Evolutionary conservation across 2,888 invertebrate genomes (phyloP).

Genomic region (Cantharis flavilabris): DNA sequence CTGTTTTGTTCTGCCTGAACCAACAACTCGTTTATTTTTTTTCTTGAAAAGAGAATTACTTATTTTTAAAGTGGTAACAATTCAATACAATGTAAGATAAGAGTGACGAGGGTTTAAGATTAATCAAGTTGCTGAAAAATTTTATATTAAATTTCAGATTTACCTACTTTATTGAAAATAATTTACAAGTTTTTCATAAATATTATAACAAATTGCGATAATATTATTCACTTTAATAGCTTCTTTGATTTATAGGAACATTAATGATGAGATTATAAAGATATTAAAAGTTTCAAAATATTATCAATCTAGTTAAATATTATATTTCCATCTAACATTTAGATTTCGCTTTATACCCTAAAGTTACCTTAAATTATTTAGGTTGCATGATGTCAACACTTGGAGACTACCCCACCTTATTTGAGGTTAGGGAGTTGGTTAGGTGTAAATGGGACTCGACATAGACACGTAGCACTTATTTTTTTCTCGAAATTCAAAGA

Average conservation of each 20-base stretch:
- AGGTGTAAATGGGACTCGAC: neutral
- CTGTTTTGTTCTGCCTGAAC: constrained; percentile 18
- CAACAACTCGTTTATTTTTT: constrained; percentile 23
- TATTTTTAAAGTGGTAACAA: constrained; percentile 24
- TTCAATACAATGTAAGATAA: constrained; percentile 10
- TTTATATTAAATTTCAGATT: neutral
- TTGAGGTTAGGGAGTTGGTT: neutral
- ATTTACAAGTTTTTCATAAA: neutral
- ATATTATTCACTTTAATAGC: neutral
- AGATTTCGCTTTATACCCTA: neutral
- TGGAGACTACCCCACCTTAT: neutral
- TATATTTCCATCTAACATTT: neutral
- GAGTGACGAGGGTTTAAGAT: neutral
- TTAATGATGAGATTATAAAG: neutral
- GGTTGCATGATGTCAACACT: neutral
- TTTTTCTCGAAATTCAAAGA: neutral
- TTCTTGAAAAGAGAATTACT: constrained; percentile 7
- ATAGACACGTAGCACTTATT: neutral
- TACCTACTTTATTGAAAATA: neutral
- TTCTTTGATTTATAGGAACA: neutral
- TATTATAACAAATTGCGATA: neutral
- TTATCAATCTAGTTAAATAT: neutral
- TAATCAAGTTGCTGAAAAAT: neutral
- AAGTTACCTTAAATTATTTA: neutral
- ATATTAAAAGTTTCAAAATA: neutral